These are phyloP conservation scores for Agrilus cyanescens DNA, from an alignment of 2,888 invertebrate species.

Conservation along the genomic window DNA sequence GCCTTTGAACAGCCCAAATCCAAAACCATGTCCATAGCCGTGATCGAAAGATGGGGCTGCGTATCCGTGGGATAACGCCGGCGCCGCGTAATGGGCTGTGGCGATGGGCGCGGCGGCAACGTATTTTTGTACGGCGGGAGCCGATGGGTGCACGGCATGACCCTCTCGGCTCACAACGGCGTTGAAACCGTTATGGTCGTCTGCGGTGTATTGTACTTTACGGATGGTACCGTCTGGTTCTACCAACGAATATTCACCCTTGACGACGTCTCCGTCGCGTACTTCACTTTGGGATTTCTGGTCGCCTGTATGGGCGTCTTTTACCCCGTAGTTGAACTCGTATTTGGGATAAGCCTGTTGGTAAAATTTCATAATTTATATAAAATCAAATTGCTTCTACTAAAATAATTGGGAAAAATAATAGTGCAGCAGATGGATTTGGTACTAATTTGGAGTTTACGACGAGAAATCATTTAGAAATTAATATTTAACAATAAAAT, in stretches of 20 bases:
- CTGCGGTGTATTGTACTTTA: slow-evolving; percentile 45
- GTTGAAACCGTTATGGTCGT: slow-evolving; percentile 43
- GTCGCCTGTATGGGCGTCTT: slow-evolving; percentile 45
- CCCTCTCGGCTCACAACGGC: slow-evolving; percentile 35
- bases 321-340: slow-evolving; percentile 46
- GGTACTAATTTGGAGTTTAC: no score
- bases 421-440: no score
- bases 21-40: slow-evolving; percentile 5
- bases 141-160: slow-evolving; percentile 44
- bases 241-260: slow-evolving; percentile 44
- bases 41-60: slow-evolving; percentile 7
- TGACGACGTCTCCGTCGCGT: slow-evolving; percentile 44
- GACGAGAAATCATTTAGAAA: no score
- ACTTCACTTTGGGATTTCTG: slow-evolving; percentile 43
- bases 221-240: slow-evolving; percentile 46
- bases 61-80: neutral
- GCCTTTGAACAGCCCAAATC: neutral
- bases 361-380: no score
- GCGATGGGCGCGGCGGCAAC: slow-evolving; percentile 12
- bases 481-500: no score
- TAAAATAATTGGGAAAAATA: no score
- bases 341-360: slow-evolving; percentile 44
- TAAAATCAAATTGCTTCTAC: no score
- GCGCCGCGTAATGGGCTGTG: slow-evolving; percentile 11
- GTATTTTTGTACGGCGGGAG: slow-evolving; percentile 17